phyloP scores from a whole-genome alignment of 1,140 invertebrate species.

The Drosophila repleta region DNA sequence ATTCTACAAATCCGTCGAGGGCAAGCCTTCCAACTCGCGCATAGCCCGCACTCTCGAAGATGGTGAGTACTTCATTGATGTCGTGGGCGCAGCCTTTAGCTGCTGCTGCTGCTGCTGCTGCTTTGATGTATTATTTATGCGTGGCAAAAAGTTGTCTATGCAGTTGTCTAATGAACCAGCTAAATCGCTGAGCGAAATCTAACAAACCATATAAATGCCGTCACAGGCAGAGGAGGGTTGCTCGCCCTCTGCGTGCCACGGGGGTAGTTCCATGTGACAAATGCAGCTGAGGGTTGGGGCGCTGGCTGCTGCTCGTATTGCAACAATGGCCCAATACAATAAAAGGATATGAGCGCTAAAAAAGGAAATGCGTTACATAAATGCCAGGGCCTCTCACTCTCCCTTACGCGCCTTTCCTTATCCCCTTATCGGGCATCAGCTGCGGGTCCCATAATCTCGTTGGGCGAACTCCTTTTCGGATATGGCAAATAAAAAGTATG shows the following conservation, averaged over 20 bases:
- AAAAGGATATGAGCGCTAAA: conserved; percentile 58
- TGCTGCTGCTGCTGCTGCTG: background rate
- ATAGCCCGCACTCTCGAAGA: conserved; percentile 89
- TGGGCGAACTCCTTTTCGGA: conserved; percentile 8
- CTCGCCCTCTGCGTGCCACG: conserved; percentile 32
- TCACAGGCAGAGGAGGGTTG: conserved; percentile 41
- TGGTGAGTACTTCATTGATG: conserved; percentile 85
- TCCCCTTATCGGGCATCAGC: conserved; percentile 52
- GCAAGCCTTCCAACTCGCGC: conserved; percentile 90
- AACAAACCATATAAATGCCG: conserved; percentile 69
- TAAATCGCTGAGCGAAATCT: conserved; percentile 56
- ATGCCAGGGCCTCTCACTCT: background rate
- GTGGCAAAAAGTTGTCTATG: conserved; percentile 23
- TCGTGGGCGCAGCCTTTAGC: background rate
- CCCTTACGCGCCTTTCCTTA: conserved; percentile 10
- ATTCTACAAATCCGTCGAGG: conserved; percentile 90
- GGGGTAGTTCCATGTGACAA: conserved; percentile 45
- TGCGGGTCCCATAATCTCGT: conserved; percentile 73
- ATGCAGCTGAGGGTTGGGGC: conserved; percentile 42
- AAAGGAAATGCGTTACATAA: conserved; percentile 46
- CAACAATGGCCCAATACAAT: conserved; percentile 77
- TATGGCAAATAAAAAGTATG: conserved; percentile 76
- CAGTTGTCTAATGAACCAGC: conserved; percentile 66
- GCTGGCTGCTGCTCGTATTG: conserved; percentile 40
- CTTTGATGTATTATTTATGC: conserved; percentile 58